These are phyloP conservation scores for Ridgeia piscesae DNA, from an alignment of 1,140 invertebrate genomes.

Conservation along the genomic window DNA sequence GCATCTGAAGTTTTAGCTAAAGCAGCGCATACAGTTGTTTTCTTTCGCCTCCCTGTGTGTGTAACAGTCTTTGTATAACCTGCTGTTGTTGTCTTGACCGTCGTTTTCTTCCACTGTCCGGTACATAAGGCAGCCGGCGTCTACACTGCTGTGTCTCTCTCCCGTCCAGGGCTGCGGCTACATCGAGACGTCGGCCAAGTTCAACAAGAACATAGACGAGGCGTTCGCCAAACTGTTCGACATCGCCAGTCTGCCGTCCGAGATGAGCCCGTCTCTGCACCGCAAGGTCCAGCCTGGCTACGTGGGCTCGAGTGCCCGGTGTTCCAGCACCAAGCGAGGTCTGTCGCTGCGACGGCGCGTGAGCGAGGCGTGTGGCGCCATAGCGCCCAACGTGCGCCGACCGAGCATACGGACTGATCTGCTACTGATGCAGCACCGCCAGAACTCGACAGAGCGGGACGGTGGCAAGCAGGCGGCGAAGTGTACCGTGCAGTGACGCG, in stretches of 20 bases:
- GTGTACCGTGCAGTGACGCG: conserved; percentile 12
- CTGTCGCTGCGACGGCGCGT: conserved; percentile 76
- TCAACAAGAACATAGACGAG: conserved; percentile 76
- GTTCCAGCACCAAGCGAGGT: conserved; percentile 55
- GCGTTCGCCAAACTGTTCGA: conserved; percentile 79
- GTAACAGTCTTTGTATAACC: neutral
- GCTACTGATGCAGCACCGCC: conserved; percentile 70
- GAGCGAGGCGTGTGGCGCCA: conserved; percentile 81
- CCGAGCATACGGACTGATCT: conserved; percentile 83
- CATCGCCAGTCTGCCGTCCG: conserved; percentile 75
- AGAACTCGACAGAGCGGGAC: neutral
- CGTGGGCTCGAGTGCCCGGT: conserved; percentile 31
- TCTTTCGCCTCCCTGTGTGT: neutral
- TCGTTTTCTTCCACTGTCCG: neutral
- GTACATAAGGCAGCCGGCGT: neutral
- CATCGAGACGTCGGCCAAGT: conserved; percentile 79
- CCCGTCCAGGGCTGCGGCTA: conserved; percentile 69
- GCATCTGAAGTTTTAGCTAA: too few species aligned
- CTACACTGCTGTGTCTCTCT: conserved; percentile 59
- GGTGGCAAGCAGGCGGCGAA: neutral
- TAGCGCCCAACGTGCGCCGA: conserved; percentile 78
- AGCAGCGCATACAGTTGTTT: too few species aligned
- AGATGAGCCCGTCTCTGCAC: conserved; percentile 87
- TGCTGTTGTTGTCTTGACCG: conserved; percentile 49
- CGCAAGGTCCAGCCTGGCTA: conserved; percentile 56